Evolutionary conservation across 1,140 invertebrate genomes (phyloP).

Genomic region (Penaeus japonicus): DNA sequence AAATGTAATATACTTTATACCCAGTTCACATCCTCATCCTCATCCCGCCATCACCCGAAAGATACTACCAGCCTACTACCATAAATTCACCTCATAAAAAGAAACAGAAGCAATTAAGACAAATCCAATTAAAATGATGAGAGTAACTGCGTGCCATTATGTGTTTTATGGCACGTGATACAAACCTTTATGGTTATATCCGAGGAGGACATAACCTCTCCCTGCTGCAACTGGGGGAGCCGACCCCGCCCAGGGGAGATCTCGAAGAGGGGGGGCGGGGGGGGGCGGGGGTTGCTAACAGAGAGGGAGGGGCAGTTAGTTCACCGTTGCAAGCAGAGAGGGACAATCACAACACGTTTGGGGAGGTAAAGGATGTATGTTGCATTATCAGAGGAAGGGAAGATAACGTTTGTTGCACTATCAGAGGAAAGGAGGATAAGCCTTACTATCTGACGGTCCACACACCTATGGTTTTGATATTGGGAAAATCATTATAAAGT

Average conservation of each 20-base stretch:
- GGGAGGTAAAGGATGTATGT: too few relatives aligned
- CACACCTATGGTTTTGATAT: too few relatives aligned
- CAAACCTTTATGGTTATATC: slow-evolving; percentile 44
- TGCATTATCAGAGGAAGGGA: too few relatives aligned
- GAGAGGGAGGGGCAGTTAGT: neutral
- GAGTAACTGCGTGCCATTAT: slow-evolving; percentile 39
- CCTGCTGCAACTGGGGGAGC: too few relatives aligned
- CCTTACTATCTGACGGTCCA: too few relatives aligned
- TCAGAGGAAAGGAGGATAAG: too few relatives aligned
- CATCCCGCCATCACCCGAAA: neutral
- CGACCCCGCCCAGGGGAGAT: too few relatives aligned
- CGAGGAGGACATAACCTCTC: neutral
- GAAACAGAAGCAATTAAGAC: slow-evolving; percentile 55
- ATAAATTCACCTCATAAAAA: slow-evolving; percentile 56
- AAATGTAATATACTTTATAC: too few relatives aligned
- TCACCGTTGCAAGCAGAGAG: neutral
- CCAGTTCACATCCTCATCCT: neutral
- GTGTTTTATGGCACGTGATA: slow-evolving; percentile 50
- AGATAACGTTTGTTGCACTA: too few relatives aligned
- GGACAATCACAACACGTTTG: neutral
- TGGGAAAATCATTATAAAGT: too few relatives aligned
- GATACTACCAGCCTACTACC: slow-evolving; percentile 18
- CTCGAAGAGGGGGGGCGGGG: neutral
- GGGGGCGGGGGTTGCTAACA: neutral
- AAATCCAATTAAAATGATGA: slow-evolving; percentile 57